phyloP scores from a whole-genome alignment of 1,140 invertebrate species.

The Neuroterus valhalla region DNA sequence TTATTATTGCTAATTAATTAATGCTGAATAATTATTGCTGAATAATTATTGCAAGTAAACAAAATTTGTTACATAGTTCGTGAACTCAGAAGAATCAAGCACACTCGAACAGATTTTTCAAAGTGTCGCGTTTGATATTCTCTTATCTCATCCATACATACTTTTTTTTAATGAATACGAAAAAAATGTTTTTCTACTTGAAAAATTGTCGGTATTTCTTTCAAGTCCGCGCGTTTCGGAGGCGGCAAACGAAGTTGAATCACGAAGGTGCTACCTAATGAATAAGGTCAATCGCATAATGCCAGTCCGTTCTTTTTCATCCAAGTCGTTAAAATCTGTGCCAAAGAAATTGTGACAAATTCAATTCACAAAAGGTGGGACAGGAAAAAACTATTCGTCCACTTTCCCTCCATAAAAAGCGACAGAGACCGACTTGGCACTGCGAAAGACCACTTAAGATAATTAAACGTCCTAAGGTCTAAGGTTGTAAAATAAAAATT shows the following conservation, averaged over 20 bases:
- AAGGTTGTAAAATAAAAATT: conserved; percentile 21
- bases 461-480: conserved; percentile 28
- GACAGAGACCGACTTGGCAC: conserved; percentile 44
- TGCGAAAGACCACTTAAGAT: conserved; percentile 50
- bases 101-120: too few species aligned
- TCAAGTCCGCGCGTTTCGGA: neutral
- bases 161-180: too few species aligned
- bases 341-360: conserved; percentile 38
- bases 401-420: conserved; percentile 44
- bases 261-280: conserved; percentile 68
- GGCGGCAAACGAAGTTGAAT: conserved; percentile 53
- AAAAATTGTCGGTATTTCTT: neutral
- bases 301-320: conserved; percentile 45
- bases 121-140: too few species aligned
- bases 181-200: too few species aligned
- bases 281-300: conserved; percentile 57
- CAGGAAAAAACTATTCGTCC: conserved; percentile 41
- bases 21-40: too few species aligned
- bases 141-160: too few species aligned
- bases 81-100: too few species aligned
- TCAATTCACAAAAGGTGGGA: conserved; percentile 22
- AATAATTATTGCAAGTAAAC: too few species aligned
- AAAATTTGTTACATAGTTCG: too few species aligned
- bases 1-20: too few species aligned
- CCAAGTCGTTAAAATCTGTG: conserved; percentile 32